A percentile compares a stretch with the other conserved stretches of the same genome.
phyloP scores from a whole-genome alignment of 2,113 vertebrate species.

The Phalacrocorax brasilianus region DNA sequence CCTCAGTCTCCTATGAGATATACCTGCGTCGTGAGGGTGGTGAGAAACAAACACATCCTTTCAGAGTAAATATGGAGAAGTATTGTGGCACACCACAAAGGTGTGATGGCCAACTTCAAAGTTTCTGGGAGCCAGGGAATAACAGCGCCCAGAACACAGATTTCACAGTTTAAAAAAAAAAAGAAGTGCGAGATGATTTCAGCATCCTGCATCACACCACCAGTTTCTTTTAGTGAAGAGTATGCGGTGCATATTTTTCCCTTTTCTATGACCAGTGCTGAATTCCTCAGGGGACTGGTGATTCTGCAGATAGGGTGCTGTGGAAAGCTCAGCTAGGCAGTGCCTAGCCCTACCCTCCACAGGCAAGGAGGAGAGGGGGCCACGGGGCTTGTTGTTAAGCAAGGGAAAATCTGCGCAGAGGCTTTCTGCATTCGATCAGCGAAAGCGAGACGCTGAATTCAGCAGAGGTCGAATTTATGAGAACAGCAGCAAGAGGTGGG shows the following conservation, averaged over 20 bases:
- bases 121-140: not conserved
- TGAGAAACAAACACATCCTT: not conserved
- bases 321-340: not conserved
- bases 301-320: not conserved
- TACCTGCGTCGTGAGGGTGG: not conserved
- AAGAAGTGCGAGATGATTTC: not conserved
- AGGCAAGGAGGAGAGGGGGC: not conserved
- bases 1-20: not conserved
- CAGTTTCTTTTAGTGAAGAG: not conserved
- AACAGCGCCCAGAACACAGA: not conserved
- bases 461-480: not conserved
- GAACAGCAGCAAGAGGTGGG: not conserved
- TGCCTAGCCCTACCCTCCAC: not conserved
- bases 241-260: slow-evolving; percentile 36
- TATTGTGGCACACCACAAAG: not conserved
- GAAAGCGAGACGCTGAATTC: not conserved
- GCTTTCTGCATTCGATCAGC: not conserved
- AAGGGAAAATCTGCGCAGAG: rapidly evolving
- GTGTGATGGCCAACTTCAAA: not conserved
- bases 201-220: not conserved
- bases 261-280: slow-evolving; percentile 63
- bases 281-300: slow-evolving; percentile 67
- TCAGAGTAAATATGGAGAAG: not conserved
- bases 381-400: not conserved
- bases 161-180: not conserved